Percentiles rank a stretch among this genome's conserved stretches.
Conservation (phyloP, 2,888 invertebrate genomes). For the Folsomia candida region DNA sequence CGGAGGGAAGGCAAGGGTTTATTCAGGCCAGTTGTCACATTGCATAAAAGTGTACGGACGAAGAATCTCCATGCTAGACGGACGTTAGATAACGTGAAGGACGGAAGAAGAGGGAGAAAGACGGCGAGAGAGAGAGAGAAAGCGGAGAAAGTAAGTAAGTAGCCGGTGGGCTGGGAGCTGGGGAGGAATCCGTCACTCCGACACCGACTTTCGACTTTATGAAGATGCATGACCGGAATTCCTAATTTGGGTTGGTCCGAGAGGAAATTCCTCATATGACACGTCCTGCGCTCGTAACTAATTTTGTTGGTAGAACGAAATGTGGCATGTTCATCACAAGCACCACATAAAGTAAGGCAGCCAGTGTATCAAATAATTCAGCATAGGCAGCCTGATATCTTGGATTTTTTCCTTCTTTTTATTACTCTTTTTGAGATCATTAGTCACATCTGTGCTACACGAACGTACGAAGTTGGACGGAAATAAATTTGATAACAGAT, state of each 20-base stretch:
- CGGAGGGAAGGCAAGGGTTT: too few species aligned
- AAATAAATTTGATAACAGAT: background rate
- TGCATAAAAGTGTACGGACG: background rate
- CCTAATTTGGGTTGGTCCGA: background rate
- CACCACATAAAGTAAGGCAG: too few species aligned
- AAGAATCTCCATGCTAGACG: background rate
- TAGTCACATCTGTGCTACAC: background rate
- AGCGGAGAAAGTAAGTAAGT: background rate
- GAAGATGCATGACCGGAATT: background rate
- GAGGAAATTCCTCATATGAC: background rate
- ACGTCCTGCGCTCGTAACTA: background rate
- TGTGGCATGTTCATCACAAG: background rate
- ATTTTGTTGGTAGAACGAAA: background rate
- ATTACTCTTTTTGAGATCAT: background rate
- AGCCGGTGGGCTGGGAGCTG: background rate
- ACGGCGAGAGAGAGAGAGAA: background rate
- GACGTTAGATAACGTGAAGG: background rate
- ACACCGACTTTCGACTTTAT: background rate
- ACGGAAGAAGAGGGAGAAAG: background rate
- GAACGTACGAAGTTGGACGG: background rate
- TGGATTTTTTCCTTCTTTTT: background rate
- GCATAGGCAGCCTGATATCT: background rate
- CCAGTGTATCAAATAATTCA: too few species aligned
- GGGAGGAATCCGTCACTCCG: background rate
- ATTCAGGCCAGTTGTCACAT: too few species aligned